These are phyloP conservation scores for Corythornis vintsioides DNA, from an alignment of 2,113 vertebrate genomes.

Conservation along the genomic window DNA sequence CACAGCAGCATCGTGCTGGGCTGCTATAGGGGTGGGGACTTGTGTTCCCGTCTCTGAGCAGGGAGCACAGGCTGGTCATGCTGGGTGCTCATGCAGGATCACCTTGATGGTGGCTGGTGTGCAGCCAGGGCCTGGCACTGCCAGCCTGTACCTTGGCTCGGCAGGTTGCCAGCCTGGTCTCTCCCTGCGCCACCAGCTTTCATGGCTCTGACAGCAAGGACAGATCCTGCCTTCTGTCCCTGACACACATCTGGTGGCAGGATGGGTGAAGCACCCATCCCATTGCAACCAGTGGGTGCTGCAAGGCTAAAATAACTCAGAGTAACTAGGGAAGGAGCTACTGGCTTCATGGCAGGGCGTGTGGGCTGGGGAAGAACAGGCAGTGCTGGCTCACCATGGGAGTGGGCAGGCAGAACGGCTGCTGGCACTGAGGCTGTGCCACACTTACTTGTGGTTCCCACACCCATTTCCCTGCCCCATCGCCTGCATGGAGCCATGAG, in stretches of 20 bases:
- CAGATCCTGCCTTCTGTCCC: neutral
- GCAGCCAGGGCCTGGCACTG: neutral
- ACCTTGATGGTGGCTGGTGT: neutral
- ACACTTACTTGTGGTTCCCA: accelerated
- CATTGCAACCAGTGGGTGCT: neutral
- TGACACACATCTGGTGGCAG: accelerated
- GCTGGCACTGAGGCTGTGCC: neutral
- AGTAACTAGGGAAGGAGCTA: slow-evolving; percentile 14
- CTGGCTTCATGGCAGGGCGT: neutral
- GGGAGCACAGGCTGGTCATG: neutral
- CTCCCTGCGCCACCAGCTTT: neutral
- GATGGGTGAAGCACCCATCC: neutral
- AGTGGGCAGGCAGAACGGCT: neutral
- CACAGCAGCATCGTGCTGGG: accelerated
- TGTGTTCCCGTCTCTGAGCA: accelerated
- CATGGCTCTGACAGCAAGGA: neutral
- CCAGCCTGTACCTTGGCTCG: neutral
- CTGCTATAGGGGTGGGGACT: neutral
- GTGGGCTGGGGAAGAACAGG: slow-evolving; percentile 33
- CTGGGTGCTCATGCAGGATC: neutral
- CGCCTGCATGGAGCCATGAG: accelerated
- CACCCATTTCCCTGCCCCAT: neutral
- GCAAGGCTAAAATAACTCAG: slow-evolving; percentile 17
- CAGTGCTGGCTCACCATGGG: slow-evolving; percentile 2
- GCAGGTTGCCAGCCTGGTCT: neutral